phyloP scores from a whole-genome alignment of 2,888 invertebrate species.

The Cryptus viduatorius region DNA sequence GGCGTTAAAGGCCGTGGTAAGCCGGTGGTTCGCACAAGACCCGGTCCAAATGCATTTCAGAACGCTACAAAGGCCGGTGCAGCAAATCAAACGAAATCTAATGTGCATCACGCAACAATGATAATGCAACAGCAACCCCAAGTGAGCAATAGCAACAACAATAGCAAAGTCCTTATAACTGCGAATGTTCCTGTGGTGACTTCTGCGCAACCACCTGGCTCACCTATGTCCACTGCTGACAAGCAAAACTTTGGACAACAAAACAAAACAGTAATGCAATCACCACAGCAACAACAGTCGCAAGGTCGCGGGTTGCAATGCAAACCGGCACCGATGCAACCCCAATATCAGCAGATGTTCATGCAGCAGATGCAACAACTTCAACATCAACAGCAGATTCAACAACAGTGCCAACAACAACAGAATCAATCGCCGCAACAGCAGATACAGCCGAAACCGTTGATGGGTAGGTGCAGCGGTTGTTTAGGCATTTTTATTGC shows the following conservation, averaged over 20 bases:
- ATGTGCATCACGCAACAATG: conserved; percentile 79
- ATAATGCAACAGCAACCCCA: conserved; percentile 79
- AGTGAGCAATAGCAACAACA: conserved; percentile 75
- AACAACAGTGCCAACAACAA: conserved; percentile 73
- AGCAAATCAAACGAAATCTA: conserved; percentile 89
- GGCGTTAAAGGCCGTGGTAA: conserved; percentile 90
- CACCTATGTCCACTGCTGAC: conserved; percentile 87
- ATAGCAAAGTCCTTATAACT: conserved; percentile 77
- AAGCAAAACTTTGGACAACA: conserved; percentile 85
- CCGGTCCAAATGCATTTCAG: conserved; percentile 87
- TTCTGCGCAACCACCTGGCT: conserved; percentile 84
- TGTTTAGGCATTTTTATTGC: neutral
- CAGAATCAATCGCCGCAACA: conserved; percentile 78
- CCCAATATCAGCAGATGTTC: conserved; percentile 75
- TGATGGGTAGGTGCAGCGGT: conserved; percentile 85
- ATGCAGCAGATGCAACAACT: conserved; percentile 82
- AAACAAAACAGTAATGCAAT: conserved; percentile 83
- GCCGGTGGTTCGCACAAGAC: conserved; percentile 88
- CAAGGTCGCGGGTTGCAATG: conserved; percentile 79
- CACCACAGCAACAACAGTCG: conserved; percentile 83
- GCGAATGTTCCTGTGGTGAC: conserved; percentile 76
- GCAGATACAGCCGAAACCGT: conserved; percentile 87
- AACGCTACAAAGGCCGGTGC: conserved; percentile 89
- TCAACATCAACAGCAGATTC: conserved; percentile 76
- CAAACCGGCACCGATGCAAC: conserved; percentile 74